A percentile compares a stretch with the other conserved stretches of the same genome.
These are phyloP conservation scores for Branchinecta lindahli DNA, from an alignment of 1,140 invertebrate species.

Conservation along the genomic window DNA sequence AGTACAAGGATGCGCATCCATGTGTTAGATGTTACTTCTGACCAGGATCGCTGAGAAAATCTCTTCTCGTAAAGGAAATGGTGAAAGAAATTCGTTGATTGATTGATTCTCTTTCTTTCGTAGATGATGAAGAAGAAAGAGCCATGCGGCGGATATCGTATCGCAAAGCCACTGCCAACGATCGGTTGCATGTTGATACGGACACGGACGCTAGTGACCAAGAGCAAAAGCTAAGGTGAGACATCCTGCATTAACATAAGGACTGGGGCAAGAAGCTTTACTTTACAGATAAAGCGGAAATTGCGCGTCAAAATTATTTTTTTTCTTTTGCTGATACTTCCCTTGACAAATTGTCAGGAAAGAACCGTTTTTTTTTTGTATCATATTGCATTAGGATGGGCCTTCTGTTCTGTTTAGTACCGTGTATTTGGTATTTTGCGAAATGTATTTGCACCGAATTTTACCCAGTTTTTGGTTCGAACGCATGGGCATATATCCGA, in stretches of 20 bases:
- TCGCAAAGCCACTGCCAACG: slow-evolving; percentile 57
- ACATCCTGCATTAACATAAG: not conserved
- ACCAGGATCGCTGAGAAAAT: too few relatives aligned
- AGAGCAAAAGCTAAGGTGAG: slow-evolving; percentile 7
- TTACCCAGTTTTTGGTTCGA: too few relatives aligned
- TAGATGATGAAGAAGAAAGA: slow-evolving; percentile 57
- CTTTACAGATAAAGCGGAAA: not conserved
- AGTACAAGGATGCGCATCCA: too few relatives aligned
- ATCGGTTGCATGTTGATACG: slow-evolving; percentile 28
- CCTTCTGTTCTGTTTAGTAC: not conserved
- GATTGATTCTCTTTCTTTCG: slow-evolving; percentile 26
- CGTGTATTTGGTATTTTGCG: too few relatives aligned
- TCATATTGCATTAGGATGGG: not conserved
- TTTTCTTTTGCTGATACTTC: not conserved
- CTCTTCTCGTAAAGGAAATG: too few relatives aligned
- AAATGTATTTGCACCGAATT: too few relatives aligned
- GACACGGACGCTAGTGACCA: slow-evolving; percentile 14
- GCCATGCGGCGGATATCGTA: slow-evolving; percentile 74
- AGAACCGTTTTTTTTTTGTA: slow-evolving; percentile 5
- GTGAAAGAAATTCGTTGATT: not conserved
- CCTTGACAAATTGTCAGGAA: not conserved
- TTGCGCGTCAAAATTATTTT: slow-evolving; percentile 7
- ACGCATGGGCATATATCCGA: too few relatives aligned
- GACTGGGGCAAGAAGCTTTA: not conserved
- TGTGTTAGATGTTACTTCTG: too few relatives aligned